Base-by-base conservation (phyloP, 2,888 invertebrate species). In the Dermolepida albohirtum region DNA sequence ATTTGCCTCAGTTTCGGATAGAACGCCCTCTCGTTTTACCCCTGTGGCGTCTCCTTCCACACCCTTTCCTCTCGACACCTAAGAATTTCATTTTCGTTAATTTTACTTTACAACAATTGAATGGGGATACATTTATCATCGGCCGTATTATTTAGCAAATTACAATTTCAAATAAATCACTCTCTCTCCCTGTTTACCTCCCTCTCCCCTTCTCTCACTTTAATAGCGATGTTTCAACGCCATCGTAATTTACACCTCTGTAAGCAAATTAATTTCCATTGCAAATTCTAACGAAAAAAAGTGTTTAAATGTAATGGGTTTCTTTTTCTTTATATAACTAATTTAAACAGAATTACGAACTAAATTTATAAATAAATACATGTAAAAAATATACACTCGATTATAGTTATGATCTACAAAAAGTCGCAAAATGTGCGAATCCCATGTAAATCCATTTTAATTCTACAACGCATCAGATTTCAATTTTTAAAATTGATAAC, bases 11-110 rank as follows among this genome's bases (percentile, higher is more conserved):
- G 27, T 22, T 51, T 51, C n/a, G 51, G 22, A 22, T 27, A 51
- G 51, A 51, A 22, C 51, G 39, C 51, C 40, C 40, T 41, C 49
- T 16, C 12, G 34, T 22, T 51, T 51, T 16, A 51, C 64, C 27
- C 43, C 14, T 55, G 16, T 22, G 43, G 6, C 27, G n/a, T 57
- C 43, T 14, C 27, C 43, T 6, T 22, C 43, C n/a, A 12, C 22
- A n/a, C 55, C 40, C 55, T 16, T 59, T 44, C 27, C 59, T 27
- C 17, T 47, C 47, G 47, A 59, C 59, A 44, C 47, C 59, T 16
- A 59, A 59, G 47, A 59, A 59, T 59, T 47, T 59, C 44, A 44
- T 59, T 59, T 59, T 57, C 57, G 57, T 27, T 57, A 57, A 57
- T 57, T 57, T 27, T 27, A 6, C 41, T 43, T 43, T 41, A 22